Conservation (phyloP, 2,113 vertebrate species). For the Crotalus helleri region DNA sequence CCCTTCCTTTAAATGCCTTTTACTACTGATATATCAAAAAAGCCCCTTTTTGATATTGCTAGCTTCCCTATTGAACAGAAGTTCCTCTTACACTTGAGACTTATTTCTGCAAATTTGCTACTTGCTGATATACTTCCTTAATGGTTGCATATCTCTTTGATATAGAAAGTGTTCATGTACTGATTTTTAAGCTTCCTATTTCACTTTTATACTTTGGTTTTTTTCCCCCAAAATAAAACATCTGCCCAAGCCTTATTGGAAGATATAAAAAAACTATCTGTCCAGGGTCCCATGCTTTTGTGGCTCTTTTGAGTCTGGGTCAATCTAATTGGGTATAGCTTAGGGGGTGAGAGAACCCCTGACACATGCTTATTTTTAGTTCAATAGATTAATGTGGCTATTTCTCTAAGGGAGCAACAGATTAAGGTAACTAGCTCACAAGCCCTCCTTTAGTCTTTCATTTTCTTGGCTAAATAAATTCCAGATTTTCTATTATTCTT, state of each 20-base stretch:
- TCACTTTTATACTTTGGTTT: background rate
- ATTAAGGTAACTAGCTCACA: background rate
- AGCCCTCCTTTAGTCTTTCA: background rate
- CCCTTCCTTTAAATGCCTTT: background rate
- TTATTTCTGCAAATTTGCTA: background rate
- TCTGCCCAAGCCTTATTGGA: background rate
- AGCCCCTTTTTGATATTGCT: background rate
- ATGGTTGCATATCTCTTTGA: background rate
- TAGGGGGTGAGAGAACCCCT: background rate
- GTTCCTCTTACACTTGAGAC: background rate
- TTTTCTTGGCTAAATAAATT: background rate
- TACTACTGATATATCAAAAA: background rate
- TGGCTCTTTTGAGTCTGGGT: background rate
- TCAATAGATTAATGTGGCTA: background rate
- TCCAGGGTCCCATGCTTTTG: background rate
- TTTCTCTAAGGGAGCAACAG: background rate
- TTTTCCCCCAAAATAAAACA: background rate
- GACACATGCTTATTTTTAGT: background rate
- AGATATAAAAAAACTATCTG: background rate
- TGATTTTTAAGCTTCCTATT: background rate
- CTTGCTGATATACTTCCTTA: background rate
- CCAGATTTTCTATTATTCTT: background rate
- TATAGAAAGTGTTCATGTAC: background rate
- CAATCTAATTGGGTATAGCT: background rate
- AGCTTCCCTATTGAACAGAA: background rate